phyloP scores from a whole-genome alignment of 2,113 vertebrate species.

The Antigone vipio region DNA sequence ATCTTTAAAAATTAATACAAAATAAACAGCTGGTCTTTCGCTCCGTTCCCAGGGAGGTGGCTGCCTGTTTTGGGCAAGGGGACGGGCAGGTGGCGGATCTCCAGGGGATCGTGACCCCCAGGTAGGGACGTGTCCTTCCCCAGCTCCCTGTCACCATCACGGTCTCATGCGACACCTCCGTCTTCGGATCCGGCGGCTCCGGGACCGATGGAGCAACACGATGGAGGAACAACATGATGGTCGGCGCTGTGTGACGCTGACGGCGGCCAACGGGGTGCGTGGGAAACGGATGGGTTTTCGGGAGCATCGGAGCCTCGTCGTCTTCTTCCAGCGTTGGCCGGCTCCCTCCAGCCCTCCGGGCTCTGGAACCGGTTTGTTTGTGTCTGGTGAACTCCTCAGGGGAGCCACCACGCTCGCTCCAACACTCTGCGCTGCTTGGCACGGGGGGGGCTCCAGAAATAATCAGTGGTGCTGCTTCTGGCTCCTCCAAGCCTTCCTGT shows the following conservation, averaged over 20 bases:
- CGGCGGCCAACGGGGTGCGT: background rate
- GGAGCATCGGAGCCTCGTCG: background rate
- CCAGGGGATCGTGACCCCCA: fast-evolving
- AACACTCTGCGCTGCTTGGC: background rate
- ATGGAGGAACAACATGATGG: background rate
- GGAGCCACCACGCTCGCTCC: background rate
- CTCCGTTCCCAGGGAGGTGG: background rate
- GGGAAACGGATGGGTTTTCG: background rate
- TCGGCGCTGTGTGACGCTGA: background rate
- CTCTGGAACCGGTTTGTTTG: background rate
- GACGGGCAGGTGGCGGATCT: background rate
- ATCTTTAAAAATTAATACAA: slow-evolving; percentile 59
- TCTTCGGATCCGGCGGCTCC: background rate
- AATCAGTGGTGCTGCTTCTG: background rate
- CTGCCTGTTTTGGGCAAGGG: background rate
- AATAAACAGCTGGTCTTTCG: slow-evolving; percentile 8
- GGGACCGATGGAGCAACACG: fast-evolving
- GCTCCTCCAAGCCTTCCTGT: background rate
- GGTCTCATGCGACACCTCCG: fast-evolving
- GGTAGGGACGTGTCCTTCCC: background rate
- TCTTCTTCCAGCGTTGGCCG: background rate
- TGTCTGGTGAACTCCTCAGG: background rate
- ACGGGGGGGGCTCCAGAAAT: background rate
- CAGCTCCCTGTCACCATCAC: background rate
- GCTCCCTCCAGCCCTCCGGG: background rate